Base-by-base conservation (phyloP, 2,797 vertebrate species). In the Phoebastria nigripes region DNA sequence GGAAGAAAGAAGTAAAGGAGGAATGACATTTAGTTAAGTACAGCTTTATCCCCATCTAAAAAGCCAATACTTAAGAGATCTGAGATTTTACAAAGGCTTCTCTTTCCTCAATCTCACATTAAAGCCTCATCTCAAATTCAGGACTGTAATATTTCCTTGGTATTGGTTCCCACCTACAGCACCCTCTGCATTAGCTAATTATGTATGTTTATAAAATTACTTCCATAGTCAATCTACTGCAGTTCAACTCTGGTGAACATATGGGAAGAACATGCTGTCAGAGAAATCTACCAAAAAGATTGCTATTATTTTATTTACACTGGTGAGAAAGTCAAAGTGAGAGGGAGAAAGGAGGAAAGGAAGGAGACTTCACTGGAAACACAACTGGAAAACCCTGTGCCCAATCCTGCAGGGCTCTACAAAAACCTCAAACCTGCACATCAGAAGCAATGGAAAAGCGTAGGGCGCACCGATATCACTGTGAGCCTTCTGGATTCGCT, bases 381-480 rank as follows among this genome's bases (percentile, higher is more conserved):
- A 37, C 29, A 67, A 37, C 5, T 11, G n/a, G 79, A 81, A 84
- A 56, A 39, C 5, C n/a, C 35, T 9, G 2, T 12, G 10, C 21
- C n/a, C 8, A 47, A 4, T 17, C 31, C 49, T 11, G 5, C 31
- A 59, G 8, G 31, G 28, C 15, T 49, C 49, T 69, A 63, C 19
- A 39, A 33, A 71, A 84, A 44, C 11, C 1, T 1, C 22, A 52
- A 78, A 28, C 51, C 4, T 31, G 11, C 22, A 58, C 1, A 1
- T 49, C 54, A 67, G 49, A 47, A 63, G 46, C 65, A 81, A 25
- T 0, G 4, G 15, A 73, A 42, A 16, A 41, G 35, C 4, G 0
- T 0, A 35, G 15, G 22, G 20, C 2, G 1, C 51, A 11, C 10
- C 0, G 0, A 46, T 18, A 63, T 7, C 19, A 8, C 22, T 4